A percentile compares a stretch with the other conserved stretches of the same genome.
These are phyloP conservation scores for Fragum whitleyi DNA, from an alignment of 2,888 invertebrate species.

Conservation along the genomic window DNA sequence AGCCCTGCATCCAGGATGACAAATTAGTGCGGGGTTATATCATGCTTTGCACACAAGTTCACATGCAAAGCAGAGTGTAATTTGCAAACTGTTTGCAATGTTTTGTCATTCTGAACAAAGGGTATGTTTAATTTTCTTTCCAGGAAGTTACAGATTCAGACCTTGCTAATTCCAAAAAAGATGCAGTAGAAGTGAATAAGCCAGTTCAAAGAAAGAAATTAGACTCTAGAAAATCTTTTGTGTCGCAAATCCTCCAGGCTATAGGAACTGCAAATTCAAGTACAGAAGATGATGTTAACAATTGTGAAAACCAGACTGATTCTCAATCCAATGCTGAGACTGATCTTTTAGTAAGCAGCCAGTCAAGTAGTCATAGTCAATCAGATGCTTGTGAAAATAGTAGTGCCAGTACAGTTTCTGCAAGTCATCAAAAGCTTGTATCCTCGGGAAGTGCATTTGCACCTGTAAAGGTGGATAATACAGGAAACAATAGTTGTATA, in stretches of 20 bases:
- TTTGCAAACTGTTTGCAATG: too few species aligned
- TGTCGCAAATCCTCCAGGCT: constrained; percentile 55
- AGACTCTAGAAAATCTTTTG: constrained; percentile 39
- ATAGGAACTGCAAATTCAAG: constrained; percentile 19
- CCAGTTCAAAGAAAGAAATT: neutral
- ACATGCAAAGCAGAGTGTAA: too few species aligned
- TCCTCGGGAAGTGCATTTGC: constrained; percentile 68
- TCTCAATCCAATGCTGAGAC: neutral
- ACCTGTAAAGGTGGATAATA: constrained; percentile 52
- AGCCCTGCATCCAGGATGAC: too few species aligned
- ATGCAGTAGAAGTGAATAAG: neutral
- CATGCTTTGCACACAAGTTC: too few species aligned
- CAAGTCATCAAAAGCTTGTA: constrained; percentile 60
- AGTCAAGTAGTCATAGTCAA: neutral
- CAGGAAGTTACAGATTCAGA: too few species aligned
- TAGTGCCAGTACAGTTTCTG: constrained; percentile 5
- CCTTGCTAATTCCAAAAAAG: too few species aligned
- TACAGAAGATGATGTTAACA: constrained; percentile 16
- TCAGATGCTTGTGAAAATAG: constrained; percentile 17
- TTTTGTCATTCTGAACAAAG: too few species aligned
- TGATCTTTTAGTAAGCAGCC: neutral
- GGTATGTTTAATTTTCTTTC: too few species aligned
- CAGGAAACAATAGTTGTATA: neutral
- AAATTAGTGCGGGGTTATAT: too few species aligned
- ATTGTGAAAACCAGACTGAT: neutral